phyloP scores from a whole-genome alignment of 2,888 invertebrate genomes.

The Noctua fimbriata region DNA sequence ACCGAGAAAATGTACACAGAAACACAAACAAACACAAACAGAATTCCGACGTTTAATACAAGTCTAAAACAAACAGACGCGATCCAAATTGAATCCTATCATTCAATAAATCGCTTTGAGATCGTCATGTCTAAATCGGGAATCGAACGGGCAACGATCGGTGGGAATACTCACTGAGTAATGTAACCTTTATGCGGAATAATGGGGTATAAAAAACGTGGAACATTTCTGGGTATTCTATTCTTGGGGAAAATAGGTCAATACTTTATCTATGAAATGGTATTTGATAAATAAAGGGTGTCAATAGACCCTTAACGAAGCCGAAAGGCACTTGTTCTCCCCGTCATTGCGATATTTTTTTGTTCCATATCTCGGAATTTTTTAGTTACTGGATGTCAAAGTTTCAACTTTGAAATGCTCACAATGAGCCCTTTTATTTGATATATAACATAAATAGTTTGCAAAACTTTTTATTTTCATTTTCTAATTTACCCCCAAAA shows the following conservation, averaged over 20 bases:
- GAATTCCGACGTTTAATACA: conserved; percentile 22
- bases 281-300: not conserved
- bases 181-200: conserved; percentile 42
- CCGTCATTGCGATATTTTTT: too few species aligned
- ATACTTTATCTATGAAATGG: not conserved
- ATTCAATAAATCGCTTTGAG: conserved; percentile 50
- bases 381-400: too few species aligned
- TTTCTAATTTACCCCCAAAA: too few species aligned
- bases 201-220: conserved; percentile 19
- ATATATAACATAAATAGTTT: too few species aligned
- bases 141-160: conserved; percentile 64
- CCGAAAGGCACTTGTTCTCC: too few species aligned
- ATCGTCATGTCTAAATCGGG: conserved; percentile 65
- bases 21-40: too few species aligned
- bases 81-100: conserved; percentile 56
- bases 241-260: conserved; percentile 16
- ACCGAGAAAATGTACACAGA: conserved; percentile 6
- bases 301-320: too few species aligned
- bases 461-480: too few species aligned
- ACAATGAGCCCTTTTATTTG: too few species aligned
- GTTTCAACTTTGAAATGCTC: too few species aligned
- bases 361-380: too few species aligned
- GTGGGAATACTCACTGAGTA: conserved; percentile 30
- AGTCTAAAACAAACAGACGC: conserved; percentile 32
- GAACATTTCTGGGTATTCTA: not conserved